Evolutionary conservation across 1,140 invertebrate genomes (phyloP).

Genomic region (Drosophila bifasciata): DNA sequence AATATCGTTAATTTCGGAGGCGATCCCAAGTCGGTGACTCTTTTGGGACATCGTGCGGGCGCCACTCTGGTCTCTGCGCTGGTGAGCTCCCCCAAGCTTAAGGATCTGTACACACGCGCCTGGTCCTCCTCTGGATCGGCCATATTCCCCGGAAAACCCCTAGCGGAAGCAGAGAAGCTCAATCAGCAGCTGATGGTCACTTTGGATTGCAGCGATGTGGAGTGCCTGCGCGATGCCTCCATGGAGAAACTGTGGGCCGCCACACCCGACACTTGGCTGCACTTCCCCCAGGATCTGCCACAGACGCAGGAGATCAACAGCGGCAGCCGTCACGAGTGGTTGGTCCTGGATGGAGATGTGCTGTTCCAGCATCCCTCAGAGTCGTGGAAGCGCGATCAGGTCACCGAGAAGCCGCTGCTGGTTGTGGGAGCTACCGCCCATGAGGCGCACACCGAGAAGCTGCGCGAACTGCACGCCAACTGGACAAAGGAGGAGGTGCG

Average conservation of each 20-base stretch:
- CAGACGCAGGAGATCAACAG: conserved; percentile 78
- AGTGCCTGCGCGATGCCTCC: conserved; percentile 87
- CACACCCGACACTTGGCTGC: conserved; percentile 89
- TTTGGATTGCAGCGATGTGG: conserved; percentile 84
- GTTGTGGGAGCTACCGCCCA: conserved; percentile 91
- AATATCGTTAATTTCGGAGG: conserved; percentile 94
- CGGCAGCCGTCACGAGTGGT: conserved; percentile 88
- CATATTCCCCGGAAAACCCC: conserved; percentile 87
- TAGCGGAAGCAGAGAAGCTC: conserved; percentile 86
- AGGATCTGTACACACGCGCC: conserved; percentile 87
- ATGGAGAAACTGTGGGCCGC: conserved; percentile 87
- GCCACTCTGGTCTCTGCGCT: conserved; percentile 91
- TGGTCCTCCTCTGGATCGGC: conserved; percentile 91
- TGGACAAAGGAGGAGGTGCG: conserved; percentile 87
- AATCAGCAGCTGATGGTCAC: conserved; percentile 87
- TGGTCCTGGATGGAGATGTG: conserved; percentile 89
- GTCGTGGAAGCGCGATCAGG: conserved; percentile 84
- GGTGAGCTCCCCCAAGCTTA: conserved; percentile 85
- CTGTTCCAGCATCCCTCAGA: conserved; percentile 87
- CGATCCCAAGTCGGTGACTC: conserved; percentile 89
- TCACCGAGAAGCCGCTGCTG: conserved; percentile 85
- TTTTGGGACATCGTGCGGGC: conserved; percentile 92
- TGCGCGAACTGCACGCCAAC: conserved; percentile 86
- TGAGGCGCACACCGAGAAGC: conserved; percentile 86
- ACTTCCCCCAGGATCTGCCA: conserved; percentile 87